These are phyloP conservation scores for Aphidius ervi DNA, from an alignment of 1,140 invertebrate genomes.

Conservation along the genomic window DNA sequence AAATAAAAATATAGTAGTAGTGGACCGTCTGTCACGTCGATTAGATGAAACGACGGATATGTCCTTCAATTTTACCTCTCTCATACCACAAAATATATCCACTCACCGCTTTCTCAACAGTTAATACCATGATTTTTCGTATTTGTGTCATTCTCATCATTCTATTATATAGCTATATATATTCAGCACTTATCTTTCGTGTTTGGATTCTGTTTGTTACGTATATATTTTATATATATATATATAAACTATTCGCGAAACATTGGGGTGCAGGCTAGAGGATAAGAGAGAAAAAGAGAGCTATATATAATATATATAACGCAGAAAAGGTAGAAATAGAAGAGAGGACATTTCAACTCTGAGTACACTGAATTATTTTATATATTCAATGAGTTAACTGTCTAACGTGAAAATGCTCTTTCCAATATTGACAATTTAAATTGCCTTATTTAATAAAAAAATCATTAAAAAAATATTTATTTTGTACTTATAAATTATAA, in stretches of 20 bases:
- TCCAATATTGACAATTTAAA: no score
- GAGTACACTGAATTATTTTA: no score
- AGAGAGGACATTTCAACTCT: not conserved
- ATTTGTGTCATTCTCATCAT: not conserved
- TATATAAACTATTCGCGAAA: not conserved
- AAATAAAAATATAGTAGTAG: constrained; percentile 13
- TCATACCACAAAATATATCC: not conserved
- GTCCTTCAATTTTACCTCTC: constrained; percentile 4
- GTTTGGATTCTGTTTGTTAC: no score
- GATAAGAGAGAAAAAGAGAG: not conserved
- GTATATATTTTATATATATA: no score
- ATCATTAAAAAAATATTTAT: no score
- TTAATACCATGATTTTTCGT: not conserved
- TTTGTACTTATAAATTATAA: no score
- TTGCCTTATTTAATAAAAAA: no score
- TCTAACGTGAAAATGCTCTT: no score
- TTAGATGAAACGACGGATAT: constrained; percentile 27
- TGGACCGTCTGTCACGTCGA: constrained; percentile 28
- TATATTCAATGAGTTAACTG: not conserved
- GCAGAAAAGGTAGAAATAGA: not conserved
- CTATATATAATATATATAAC: not conserved
- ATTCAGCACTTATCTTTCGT: no score
- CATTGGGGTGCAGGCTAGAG: not conserved
- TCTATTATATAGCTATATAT: no score
- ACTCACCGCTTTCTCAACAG: not conserved